These are phyloP conservation scores for Ptychodera flava DNA, from an alignment of 35 echinoderm and acorn worm genomes.

Conservation along the genomic window DNA sequence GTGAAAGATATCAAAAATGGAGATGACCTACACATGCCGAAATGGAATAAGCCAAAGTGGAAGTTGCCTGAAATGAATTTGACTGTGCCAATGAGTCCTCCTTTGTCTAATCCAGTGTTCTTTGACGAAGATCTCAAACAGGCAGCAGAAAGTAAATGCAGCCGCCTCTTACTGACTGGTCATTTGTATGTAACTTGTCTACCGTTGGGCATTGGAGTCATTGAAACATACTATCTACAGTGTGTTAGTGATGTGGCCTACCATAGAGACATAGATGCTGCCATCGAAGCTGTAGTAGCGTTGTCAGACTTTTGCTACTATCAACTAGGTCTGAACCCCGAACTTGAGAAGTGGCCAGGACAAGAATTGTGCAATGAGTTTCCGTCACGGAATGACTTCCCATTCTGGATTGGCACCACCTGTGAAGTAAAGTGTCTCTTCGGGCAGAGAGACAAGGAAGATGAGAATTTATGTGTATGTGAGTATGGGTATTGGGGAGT, in stretches of 20 bases:
- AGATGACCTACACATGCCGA: constrained; percentile 22
- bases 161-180: constrained; percentile 41
- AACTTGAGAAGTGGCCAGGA: constrained; percentile 35
- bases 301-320: constrained; percentile 48
- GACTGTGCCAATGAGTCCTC: constrained; percentile 2
- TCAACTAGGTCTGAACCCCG: constrained; percentile 9
- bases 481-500: background rate
- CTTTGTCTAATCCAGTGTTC: constrained; percentile 39
- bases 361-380: constrained; percentile 52
- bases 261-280: constrained; percentile 54
- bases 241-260: constrained; percentile 67
- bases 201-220: constrained; percentile 28
- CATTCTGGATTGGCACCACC: constrained; percentile 52
- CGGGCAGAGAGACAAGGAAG: background rate
- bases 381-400: constrained; percentile 28
- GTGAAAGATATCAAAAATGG: constrained; percentile 34
- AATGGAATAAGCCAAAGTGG: constrained; percentile 45
- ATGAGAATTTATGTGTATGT: background rate
- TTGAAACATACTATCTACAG: constrained; percentile 46
- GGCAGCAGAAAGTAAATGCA: constrained; percentile 32
- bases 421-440: constrained; percentile 22
- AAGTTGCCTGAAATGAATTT: constrained; percentile 36
- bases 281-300: constrained; percentile 49
- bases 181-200: constrained; percentile 23
- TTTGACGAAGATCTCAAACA: constrained; percentile 24